A percentile compares a stretch with the other conserved stretches of the same genome.
phyloP scores from a whole-genome alignment of 92 coral and sea anemone species.

The Umimayanthus chanpuru region DNA sequence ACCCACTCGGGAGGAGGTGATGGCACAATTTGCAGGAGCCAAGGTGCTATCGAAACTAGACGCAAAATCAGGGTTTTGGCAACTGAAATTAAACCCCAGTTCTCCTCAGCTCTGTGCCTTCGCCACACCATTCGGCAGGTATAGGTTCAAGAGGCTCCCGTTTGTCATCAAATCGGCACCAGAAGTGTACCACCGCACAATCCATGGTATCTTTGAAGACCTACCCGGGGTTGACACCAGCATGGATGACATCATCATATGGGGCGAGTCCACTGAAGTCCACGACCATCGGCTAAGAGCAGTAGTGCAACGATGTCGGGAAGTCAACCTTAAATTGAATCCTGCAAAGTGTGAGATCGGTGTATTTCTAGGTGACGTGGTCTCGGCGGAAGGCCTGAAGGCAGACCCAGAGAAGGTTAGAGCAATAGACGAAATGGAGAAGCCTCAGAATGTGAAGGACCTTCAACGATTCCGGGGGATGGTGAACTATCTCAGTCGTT shows the following conservation, averaged over 20 bases:
- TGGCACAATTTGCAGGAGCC: slow-evolving; percentile 48
- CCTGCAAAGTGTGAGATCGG: slow-evolving; percentile 28
- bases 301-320: slow-evolving; percentile 31
- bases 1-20: slow-evolving; percentile 46
- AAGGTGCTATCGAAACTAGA: slow-evolving; percentile 49
- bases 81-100: slow-evolving; percentile 25
- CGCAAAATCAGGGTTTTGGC: slow-evolving; percentile 50
- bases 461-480: slow-evolving; percentile 37
- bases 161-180: slow-evolving; percentile 42
- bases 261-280: slow-evolving; percentile 30
- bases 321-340: slow-evolving; percentile 40
- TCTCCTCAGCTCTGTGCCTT: slow-evolving; percentile 32
- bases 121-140: slow-evolving; percentile 49
- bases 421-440: slow-evolving; percentile 23
- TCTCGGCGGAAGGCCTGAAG: slow-evolving; percentile 43
- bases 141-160: slow-evolving; percentile 39
- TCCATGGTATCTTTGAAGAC: slow-evolving; percentile 43
- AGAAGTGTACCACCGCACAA: slow-evolving; percentile 39
- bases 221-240: slow-evolving; percentile 45
- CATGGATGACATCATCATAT: slow-evolving; percentile 48
- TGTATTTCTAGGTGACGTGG: slow-evolving; percentile 44
- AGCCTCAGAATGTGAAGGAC: slow-evolving; percentile 15
- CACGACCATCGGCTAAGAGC: slow-evolving; percentile 31
- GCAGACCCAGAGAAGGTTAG: slow-evolving; percentile 32
- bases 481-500: slow-evolving; percentile 32